These are phyloP conservation scores for Alethe diademata DNA, from an alignment of 2,113 vertebrate species.

Conservation along the genomic window DNA sequence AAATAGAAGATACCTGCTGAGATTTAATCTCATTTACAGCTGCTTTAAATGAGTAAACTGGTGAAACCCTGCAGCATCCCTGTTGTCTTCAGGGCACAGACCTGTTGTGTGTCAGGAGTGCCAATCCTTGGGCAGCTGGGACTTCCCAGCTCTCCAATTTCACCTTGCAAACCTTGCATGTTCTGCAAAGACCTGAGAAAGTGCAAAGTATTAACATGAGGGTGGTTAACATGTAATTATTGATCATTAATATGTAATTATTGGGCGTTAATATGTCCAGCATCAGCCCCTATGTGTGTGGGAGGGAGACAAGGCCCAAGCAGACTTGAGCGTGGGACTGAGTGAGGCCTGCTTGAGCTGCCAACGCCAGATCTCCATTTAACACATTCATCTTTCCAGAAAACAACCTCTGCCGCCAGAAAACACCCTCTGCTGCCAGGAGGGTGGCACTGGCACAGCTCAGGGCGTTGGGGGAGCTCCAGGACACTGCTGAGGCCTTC, in stretches of 20 bases:
- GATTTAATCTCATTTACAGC: conserved; percentile 53
- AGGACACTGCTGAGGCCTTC: not conserved
- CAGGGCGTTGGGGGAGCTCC: not conserved
- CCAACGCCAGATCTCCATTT: not conserved
- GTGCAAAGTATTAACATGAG: not conserved
- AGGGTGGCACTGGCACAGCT: not conserved
- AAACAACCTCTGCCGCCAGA: not conserved
- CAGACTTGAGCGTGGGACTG: not conserved
- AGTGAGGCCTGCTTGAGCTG: not conserved
- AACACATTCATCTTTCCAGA: not conserved
- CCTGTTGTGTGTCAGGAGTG: not conserved
- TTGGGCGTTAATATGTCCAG: too few species aligned
- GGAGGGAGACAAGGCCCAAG: not conserved
- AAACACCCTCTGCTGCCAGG: not conserved
- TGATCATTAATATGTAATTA: too few species aligned
- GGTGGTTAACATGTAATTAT: too few species aligned
- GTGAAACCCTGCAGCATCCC: not conserved
- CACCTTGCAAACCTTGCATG: not conserved
- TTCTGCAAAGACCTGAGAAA: not conserved
- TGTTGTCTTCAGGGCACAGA: not conserved
- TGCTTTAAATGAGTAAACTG: conserved; percentile 17
- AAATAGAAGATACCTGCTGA: conserved; percentile 26
- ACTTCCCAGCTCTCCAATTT: not conserved
- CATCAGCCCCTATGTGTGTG: not conserved
- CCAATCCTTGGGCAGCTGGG: not conserved